Conservation (phyloP, 2,113 vertebrate genomes). For the Percopsis transmontana region DNA sequence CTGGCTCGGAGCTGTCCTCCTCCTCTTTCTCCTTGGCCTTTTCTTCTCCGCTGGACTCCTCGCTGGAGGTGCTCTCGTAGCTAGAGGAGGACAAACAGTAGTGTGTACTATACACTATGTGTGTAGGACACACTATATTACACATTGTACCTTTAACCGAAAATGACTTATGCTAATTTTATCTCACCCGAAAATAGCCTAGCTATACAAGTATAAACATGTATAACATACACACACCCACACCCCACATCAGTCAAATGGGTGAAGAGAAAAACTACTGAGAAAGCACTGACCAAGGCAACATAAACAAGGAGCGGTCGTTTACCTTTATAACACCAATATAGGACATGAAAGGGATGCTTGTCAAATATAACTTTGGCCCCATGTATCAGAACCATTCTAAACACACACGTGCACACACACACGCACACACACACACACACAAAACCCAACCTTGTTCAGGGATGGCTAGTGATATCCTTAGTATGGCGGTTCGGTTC, state of each 20-base stretch:
- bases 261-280: conserved; percentile 3
- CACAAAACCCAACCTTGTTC: conserved; percentile 45
- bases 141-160: too few relatives aligned
- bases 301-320: conserved; percentile 25
- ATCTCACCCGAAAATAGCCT: not conserved
- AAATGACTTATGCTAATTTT: not conserved
- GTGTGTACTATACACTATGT: not conserved
- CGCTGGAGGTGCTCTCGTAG: conserved; percentile 95
- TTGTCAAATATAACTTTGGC: conserved; percentile 30
- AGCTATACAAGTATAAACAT: too few relatives aligned
- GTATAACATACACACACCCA: not conserved
- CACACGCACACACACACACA: conserved; percentile 16
- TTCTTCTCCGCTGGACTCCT: conserved; percentile 91
- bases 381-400: conserved; percentile 35
- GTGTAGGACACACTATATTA: not conserved
- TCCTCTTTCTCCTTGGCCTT: conserved; percentile 81
- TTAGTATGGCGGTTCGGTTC: not conserved
- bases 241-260: conserved; percentile 30
- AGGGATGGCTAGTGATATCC: conserved; percentile 13
- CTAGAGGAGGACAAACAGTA: conserved; percentile 66
- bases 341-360: conserved; percentile 31
- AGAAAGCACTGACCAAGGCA: conserved; percentile 11
- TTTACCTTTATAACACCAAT: conserved; percentile 12
- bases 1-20: conserved; percentile 61
- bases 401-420: conserved; percentile 34